phyloP scores from a whole-genome alignment of 2,888 invertebrate genomes.

The Drosophila borealis region DNA sequence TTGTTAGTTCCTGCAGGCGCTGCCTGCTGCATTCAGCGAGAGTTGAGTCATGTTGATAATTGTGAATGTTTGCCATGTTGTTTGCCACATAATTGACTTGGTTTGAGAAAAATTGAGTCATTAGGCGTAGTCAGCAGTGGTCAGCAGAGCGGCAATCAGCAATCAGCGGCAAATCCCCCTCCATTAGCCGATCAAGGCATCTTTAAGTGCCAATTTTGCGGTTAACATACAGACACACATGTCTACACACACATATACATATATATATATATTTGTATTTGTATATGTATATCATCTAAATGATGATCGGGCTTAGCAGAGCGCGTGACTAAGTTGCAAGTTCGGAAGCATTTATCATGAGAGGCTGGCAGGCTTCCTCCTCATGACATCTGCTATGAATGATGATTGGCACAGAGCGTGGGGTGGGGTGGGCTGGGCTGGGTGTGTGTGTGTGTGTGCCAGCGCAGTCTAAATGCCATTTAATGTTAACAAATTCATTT shows the following conservation, averaged over 20 bases:
- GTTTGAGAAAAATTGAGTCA: constrained; percentile 70
- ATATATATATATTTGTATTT: constrained; percentile 1
- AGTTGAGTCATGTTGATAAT: constrained; percentile 63
- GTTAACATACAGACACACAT: constrained; percentile 16
- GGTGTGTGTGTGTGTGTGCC: neutral
- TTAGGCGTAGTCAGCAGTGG: constrained; percentile 57
- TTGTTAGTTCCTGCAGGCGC: constrained; percentile 20
- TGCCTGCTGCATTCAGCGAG: constrained; percentile 12
- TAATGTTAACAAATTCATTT: constrained; percentile 74
- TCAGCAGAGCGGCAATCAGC: constrained; percentile 49
- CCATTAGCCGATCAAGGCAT: constrained; percentile 59
- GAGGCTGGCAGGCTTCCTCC: neutral
- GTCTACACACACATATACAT: neutral
- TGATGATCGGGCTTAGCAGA: constrained; percentile 39
- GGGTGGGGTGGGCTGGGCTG: too few relatives aligned
- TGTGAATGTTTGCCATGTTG: constrained; percentile 44
- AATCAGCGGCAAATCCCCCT: constrained; percentile 25
- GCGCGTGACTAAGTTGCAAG: constrained; percentile 61
- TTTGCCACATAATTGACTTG: constrained; percentile 61
- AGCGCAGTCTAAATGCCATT: constrained; percentile 52
- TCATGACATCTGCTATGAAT: constrained; percentile 41
- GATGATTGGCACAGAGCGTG: constrained; percentile 32
- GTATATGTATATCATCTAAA: constrained; percentile 27
- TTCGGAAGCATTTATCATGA: constrained; percentile 64
- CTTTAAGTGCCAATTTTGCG: constrained; percentile 48